Evolutionary conservation across 2,113 vertebrate genomes (phyloP).

Genomic region (Arothron firmamentum): DNA sequence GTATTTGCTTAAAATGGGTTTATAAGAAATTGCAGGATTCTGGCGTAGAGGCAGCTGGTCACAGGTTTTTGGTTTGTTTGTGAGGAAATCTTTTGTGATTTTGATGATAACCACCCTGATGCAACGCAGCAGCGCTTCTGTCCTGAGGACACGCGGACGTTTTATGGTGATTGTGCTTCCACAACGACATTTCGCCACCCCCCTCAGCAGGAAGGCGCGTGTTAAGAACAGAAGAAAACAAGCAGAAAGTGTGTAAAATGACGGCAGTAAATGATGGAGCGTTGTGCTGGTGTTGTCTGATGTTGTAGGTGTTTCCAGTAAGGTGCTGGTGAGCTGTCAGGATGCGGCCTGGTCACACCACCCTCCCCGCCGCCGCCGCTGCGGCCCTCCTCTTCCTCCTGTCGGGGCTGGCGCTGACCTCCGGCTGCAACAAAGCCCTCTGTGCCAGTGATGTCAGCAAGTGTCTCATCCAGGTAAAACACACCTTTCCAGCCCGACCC

Average conservation of each 20-base stretch:
- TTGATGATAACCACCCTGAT: no score
- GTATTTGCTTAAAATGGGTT: no score
- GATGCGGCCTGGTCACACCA: constrained; percentile 79
- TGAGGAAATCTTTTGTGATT: no score
- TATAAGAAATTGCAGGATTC: no score
- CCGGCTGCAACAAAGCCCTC: constrained; percentile 93
- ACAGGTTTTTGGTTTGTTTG: no score
- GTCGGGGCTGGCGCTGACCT: constrained; percentile 72
- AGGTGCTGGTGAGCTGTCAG: constrained; percentile 61
- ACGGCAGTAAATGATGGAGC: not conserved
- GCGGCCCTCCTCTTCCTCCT: constrained; percentile 77
- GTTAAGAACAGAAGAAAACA: not conserved
- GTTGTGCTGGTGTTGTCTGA: constrained; percentile 10
- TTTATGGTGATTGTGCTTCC: no score
- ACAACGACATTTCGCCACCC: no score
- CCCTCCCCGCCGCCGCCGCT: constrained; percentile 60
- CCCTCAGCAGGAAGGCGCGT: not conserved
- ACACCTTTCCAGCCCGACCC: no score
- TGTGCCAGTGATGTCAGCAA: constrained; percentile 98
- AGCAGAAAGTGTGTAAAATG: no score
- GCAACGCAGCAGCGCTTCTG: no score
- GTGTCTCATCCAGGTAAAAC: constrained; percentile 91
- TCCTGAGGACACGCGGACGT: no score
- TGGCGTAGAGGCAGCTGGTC: no score
- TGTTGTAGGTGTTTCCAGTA: constrained; percentile 51